Conservation (phyloP, 2,888 invertebrate genomes). For the Malthinus flaveolus region DNA sequence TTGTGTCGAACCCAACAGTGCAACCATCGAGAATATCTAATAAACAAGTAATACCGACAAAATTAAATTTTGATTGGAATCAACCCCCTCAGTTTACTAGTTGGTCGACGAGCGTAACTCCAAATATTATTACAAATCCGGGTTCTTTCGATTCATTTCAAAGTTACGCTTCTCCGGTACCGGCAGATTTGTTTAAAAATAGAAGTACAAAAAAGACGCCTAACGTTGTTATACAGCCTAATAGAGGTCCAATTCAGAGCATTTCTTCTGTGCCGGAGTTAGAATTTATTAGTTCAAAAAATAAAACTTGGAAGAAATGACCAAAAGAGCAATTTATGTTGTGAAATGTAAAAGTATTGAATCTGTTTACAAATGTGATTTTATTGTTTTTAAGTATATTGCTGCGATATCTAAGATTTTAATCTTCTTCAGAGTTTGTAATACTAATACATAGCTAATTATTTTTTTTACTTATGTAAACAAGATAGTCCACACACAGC, state of each 20-base stretch:
- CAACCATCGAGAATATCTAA: conserved; percentile 9
- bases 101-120: conserved; percentile 31
- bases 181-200: conserved; percentile 18
- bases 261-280: conserved; percentile 60
- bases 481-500: too few relatives aligned
- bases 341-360: conserved; percentile 33
- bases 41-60: conserved; percentile 12
- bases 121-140: conserved; percentile 50
- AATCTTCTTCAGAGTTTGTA: background rate
- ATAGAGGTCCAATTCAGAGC: conserved; percentile 45
- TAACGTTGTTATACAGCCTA: conserved; percentile 31
- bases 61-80: conserved; percentile 19
- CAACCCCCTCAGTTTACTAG: conserved; percentile 27
- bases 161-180: conserved; percentile 17
- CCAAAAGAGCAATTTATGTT: conserved; percentile 53
- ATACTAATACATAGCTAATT: conserved; percentile 6
- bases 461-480: too few relatives aligned
- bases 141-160: conserved; percentile 41
- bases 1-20: conserved; percentile 57
- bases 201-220: conserved; percentile 24
- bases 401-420: background rate
- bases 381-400: conserved; percentile 1
- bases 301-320: conserved; percentile 52
- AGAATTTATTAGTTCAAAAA: conserved; percentile 58
- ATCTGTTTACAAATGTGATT: background rate